Conservation (phyloP, 2,113 vertebrate species). For the Apodemus sylvaticus region DNA sequence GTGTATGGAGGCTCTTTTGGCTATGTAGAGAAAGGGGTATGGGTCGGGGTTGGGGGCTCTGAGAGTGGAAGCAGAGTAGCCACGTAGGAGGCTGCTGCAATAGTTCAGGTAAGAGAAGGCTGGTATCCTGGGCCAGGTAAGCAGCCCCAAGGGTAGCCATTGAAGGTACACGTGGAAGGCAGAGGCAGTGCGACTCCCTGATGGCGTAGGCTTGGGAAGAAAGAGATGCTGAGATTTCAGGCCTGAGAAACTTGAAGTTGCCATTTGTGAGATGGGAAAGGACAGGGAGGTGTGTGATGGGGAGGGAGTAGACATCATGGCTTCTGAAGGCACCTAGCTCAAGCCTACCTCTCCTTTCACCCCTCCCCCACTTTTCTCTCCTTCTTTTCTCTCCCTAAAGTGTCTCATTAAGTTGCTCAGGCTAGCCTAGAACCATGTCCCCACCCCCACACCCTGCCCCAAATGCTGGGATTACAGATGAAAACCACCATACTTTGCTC, state of each 20-base stretch:
- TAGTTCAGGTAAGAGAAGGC: not conserved
- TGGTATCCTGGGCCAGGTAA: not conserved
- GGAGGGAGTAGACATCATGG: not conserved
- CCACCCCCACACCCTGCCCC: no score
- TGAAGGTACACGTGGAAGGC: not conserved
- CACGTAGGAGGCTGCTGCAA: not conserved
- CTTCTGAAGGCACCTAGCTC: not conserved
- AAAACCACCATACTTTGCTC: no score
- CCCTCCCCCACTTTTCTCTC: not conserved
- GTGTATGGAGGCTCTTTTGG: not conserved
- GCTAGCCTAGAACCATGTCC: not conserved
- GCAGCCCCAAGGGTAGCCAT: not conserved
- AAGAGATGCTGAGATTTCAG: not conserved
- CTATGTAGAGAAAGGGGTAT: not conserved
- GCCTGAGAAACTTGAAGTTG: not conserved
- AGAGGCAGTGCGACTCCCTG: not conserved
- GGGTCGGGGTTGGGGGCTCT: not conserved
- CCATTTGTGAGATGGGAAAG: not conserved
- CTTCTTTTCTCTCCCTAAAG: no score
- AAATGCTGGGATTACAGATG: not conserved
- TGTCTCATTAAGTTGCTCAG: not conserved
- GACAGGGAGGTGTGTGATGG: not conserved
- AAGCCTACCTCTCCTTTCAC: not conserved
- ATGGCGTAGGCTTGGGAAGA: not conserved
- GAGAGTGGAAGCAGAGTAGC: not conserved